phyloP scores from a whole-genome alignment of 2,113 vertebrate genomes.

The Heptranchias perlo region DNA sequence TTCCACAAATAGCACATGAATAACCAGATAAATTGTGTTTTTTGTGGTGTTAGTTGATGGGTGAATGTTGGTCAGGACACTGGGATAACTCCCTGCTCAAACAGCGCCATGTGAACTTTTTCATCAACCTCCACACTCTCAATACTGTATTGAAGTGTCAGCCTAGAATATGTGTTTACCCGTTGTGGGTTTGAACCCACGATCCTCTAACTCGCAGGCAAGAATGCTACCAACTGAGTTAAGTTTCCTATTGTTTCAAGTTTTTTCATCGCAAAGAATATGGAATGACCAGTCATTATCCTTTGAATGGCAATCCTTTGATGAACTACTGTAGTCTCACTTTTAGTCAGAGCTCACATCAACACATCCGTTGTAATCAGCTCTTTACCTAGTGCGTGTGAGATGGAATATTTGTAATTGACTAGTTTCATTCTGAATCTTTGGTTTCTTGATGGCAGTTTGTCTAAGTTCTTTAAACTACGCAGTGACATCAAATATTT shows the following conservation, averaged over 20 bases:
- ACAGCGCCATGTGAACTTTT: not conserved
- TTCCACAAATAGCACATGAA: not conserved
- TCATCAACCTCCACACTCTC: not conserved
- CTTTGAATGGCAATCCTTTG: constrained; percentile 25
- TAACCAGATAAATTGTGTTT: not conserved
- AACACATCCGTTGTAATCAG: constrained; percentile 39
- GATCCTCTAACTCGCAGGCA: not conserved
- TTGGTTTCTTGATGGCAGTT: constrained; percentile 34
- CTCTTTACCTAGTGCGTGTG: constrained; percentile 33
- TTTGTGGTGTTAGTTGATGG: not conserved
- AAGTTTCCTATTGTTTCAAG: not conserved
- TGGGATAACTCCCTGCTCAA: not conserved
- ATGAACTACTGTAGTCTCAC: not conserved
- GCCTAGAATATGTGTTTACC: not conserved
- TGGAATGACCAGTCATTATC: constrained; percentile 4
- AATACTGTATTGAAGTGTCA: not conserved
- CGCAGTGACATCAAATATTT: constrained; percentile 38
- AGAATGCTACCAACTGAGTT: not conserved
- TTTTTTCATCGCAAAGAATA: not conserved
- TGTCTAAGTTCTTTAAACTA: constrained; percentile 36
- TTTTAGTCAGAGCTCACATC: constrained; percentile 23
- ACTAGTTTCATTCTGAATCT: constrained; percentile 32
- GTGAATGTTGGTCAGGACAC: not conserved
- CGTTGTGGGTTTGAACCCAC: not conserved
- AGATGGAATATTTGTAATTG: constrained; percentile 25